These are phyloP conservation scores for Hipposideros larvatus DNA, from an alignment of 2,797 vertebrate species.

Conservation along the genomic window DNA sequence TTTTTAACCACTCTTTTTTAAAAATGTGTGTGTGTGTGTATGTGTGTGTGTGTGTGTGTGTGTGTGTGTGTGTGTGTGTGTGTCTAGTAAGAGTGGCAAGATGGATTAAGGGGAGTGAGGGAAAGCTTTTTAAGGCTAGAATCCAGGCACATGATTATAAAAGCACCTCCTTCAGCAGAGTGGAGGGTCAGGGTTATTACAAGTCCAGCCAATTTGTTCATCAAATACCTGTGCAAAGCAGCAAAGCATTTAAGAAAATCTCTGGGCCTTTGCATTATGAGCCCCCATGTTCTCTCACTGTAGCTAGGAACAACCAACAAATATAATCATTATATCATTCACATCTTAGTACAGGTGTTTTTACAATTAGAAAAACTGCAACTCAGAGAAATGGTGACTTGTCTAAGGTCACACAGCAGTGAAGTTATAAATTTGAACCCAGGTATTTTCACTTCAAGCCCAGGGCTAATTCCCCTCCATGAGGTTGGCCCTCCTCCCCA, in stretches of 20 bases:
- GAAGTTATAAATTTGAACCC: not conserved
- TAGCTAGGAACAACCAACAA: not conserved
- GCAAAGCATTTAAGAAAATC: not conserved
- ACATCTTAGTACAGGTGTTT: not conserved
- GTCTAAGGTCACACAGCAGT: not conserved
- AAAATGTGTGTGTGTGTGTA: not conserved
- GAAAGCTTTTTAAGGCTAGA: not conserved
- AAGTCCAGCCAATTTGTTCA: not conserved
- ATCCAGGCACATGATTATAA: not conserved
- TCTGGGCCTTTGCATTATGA: not conserved
- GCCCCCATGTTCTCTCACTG: not conserved
- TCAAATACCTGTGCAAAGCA: not conserved
- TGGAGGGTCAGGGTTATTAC: not conserved
- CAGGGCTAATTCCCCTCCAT: not conserved
- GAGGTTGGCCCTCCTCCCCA: not conserved
- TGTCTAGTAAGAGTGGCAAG: not conserved
- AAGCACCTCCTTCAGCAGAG: not conserved
- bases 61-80: no score
- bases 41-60: not conserved
- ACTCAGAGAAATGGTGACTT: not conserved
- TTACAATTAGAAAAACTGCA: not conserved
- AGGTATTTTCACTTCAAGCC: not conserved
- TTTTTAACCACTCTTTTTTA: not conserved
- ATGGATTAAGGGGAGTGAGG: rapidly evolving
- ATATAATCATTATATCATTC: not conserved